Conservation (phyloP, 2,113 vertebrate species). For the Rutilus rutilus region DNA sequence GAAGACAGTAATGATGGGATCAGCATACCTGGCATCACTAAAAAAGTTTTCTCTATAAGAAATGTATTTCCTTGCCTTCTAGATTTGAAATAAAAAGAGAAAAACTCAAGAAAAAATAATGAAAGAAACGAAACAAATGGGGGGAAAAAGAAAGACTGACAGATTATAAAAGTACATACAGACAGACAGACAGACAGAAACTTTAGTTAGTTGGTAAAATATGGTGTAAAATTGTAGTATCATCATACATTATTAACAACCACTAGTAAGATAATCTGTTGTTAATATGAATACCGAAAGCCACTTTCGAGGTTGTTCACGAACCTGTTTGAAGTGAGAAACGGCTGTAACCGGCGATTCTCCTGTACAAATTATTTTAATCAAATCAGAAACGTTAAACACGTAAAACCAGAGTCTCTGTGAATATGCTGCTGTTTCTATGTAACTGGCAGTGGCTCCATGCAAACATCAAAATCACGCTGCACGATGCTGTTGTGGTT, state of each 20-base stretch:
- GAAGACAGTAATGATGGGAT: neutral
- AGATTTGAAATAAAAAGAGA: too few species aligned
- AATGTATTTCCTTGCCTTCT: neutral
- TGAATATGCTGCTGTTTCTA: neutral
- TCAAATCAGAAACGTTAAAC: neutral
- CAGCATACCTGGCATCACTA: neutral
- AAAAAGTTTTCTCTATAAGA: neutral
- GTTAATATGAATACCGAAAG: neutral
- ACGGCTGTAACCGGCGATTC: neutral
- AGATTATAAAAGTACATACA: too few species aligned
- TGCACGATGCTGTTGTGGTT: constrained; percentile 2
- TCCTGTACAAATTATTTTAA: neutral
- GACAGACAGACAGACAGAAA: too few species aligned
- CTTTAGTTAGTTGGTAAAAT: neutral
- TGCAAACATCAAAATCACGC: constrained; percentile 30
- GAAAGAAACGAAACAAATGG: too few species aligned
- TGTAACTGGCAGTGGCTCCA: constrained; percentile 22
- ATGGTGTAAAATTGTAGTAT: neutral
- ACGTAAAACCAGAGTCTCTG: neutral
- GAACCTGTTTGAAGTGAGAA: constrained; percentile 10
- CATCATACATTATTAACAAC: neutral
- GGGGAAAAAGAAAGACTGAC: too few species aligned
- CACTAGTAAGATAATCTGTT: neutral
- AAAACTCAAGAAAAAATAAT: too few species aligned
- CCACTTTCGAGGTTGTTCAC: neutral